Percentiles rank a stretch among this genome's conserved stretches.
Evolutionary conservation across 2,888 invertebrate genomes (phyloP).

Genomic region (Aphidius colemani): DNA sequence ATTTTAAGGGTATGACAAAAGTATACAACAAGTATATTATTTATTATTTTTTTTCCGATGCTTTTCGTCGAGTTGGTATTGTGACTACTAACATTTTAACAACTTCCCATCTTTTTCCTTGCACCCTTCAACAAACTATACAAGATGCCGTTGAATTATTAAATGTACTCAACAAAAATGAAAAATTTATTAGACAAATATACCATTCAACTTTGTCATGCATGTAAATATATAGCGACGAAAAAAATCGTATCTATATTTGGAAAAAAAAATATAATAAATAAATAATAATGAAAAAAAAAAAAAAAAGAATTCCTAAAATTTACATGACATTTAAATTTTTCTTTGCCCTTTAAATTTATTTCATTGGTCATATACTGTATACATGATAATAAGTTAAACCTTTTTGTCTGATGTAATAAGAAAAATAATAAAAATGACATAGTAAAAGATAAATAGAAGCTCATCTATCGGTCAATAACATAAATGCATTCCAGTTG

Average conservation of each 20-base stretch:
- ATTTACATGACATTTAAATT: background rate
- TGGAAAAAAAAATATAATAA: background rate
- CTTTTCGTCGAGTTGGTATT: no score
- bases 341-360: background rate
- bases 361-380: no score
- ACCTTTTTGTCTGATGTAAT: no score
- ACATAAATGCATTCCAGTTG: background rate
- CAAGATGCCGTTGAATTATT: conserved; percentile 20
- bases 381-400: no score
- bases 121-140: background rate
- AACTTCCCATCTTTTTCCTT: no score
- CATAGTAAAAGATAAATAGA: background rate
- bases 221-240: background rate
- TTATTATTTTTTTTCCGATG: no score
- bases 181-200: conserved; percentile 23
- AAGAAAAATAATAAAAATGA: no score
- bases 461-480: background rate
- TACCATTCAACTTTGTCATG: background rate
- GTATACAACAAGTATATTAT: no score
- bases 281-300: background rate
- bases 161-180: conserved; percentile 22
- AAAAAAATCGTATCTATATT: background rate
- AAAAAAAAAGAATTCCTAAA: background rate
- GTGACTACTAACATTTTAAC: no score
- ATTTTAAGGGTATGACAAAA: no score